phyloP scores from a whole-genome alignment of 2,113 vertebrate species.

The Equus quagga region DNA sequence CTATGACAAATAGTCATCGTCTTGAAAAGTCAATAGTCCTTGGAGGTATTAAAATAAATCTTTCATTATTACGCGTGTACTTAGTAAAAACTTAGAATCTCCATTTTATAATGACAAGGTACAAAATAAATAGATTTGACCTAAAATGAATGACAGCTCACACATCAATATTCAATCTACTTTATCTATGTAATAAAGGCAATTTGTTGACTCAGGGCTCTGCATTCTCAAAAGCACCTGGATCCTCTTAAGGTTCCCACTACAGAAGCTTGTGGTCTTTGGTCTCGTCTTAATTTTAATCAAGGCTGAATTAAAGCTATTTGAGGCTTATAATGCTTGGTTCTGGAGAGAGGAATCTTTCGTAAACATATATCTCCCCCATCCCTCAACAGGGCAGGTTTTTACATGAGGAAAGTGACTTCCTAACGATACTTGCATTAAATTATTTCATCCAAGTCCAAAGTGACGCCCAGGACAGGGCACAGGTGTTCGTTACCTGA shows the following conservation, averaged over 20 bases:
- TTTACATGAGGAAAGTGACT: background rate
- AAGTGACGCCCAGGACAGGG: background rate
- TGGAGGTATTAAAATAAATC: conserved; percentile 61
- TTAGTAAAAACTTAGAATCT: conserved; percentile 52
- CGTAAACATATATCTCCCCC: background rate
- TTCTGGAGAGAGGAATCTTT: background rate
- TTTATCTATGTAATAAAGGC: background rate
- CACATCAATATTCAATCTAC: background rate
- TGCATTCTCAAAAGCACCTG: background rate
- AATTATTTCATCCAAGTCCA: background rate
- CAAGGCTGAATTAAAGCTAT: background rate
- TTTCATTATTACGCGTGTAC: conserved; percentile 55
- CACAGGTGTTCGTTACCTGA: background rate
- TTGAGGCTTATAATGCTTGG: background rate
- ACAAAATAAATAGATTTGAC: conserved; percentile 56
- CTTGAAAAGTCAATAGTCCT: conserved; percentile 62
- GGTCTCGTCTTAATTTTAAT: conserved; percentile 20
- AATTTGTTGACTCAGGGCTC: background rate
- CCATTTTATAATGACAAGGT: conserved; percentile 24
- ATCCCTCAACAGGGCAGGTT: background rate
- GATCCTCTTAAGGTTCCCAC: background rate
- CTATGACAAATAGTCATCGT: background rate
- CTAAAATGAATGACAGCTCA: background rate
- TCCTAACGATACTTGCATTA: background rate
- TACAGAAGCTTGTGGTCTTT: background rate